phyloP scores from a whole-genome alignment of 2,797 vertebrate genomes.

The Phoxinus dragarum region DNA sequence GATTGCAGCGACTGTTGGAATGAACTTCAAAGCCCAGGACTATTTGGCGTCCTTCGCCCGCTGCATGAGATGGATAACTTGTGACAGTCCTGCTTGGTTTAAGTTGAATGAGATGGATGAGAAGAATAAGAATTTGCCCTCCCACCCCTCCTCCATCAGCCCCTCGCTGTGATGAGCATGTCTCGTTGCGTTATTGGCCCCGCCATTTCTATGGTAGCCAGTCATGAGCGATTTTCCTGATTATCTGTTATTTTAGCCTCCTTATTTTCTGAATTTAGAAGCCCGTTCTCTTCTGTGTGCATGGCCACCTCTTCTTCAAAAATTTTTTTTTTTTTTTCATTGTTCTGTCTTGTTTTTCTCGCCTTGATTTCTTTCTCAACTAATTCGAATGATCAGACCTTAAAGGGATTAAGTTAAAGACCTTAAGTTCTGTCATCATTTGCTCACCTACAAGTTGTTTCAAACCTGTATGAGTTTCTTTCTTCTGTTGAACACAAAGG shows the following conservation, averaged over 20 bases:
- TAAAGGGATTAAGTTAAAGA: too few relatives aligned
- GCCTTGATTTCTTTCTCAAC: not conserved
- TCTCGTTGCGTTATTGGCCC: constrained; percentile 31
- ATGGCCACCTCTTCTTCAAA: not conserved
- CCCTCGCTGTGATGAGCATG: constrained; percentile 27
- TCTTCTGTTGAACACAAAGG: too few relatives aligned
- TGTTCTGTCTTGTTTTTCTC: not conserved
- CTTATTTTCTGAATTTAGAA: not conserved
- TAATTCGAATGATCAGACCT: not conserved
- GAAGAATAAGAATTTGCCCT: constrained; percentile 29
- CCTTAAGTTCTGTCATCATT: too few relatives aligned
- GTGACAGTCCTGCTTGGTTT: constrained; percentile 53
- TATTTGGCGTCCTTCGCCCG: constrained; percentile 27
- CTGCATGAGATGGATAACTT: constrained; percentile 50
- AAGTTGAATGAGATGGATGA: constrained; percentile 52
- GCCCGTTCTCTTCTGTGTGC: not conserved
- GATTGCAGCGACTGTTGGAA: constrained; percentile 37
- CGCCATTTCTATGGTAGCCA: constrained; percentile 14
- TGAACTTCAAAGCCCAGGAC: constrained; percentile 44
- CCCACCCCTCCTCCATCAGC: constrained; percentile 5
- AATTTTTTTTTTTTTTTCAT: not conserved
- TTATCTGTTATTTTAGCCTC: constrained; percentile 11
- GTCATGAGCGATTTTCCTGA: constrained; percentile 12
- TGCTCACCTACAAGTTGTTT: too few relatives aligned
- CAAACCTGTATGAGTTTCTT: too few relatives aligned